Conservation (phyloP, 2,888 invertebrate species). For the Palloptera scutellata region DNA sequence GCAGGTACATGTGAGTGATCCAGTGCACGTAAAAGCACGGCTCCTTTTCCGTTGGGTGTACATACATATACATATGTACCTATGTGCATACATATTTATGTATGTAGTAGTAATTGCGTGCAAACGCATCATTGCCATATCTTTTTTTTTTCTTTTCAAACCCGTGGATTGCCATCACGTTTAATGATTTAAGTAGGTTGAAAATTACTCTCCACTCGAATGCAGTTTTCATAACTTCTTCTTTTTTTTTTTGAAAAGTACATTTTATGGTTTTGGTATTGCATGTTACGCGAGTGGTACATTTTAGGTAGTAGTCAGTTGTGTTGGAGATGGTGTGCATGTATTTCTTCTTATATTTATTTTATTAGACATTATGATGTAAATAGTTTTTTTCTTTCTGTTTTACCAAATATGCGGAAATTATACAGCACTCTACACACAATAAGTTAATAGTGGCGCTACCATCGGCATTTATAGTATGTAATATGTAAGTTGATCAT, state of each 20-base stretch:
- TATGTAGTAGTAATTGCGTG: constrained; percentile 31
- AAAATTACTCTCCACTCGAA: too few species aligned
- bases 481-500: too few species aligned
- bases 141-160: constrained; percentile 30
- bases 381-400: constrained; percentile 20
- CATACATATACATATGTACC: too few species aligned
- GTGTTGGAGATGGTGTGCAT: too few species aligned
- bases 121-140: constrained; percentile 40
- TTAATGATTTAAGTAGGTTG: constrained; percentile 15
- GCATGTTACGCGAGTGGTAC: constrained; percentile 24
- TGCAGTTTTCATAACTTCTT: too few species aligned
- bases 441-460: constrained; percentile 18
- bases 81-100: too few species aligned
- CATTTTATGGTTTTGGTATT: constrained; percentile 25
- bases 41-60: too few species aligned
- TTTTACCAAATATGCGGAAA: constrained; percentile 37
- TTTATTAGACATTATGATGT: not conserved
- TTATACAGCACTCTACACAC: constrained; percentile 14
- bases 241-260: not conserved
- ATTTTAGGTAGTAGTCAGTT: not conserved
- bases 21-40: too few species aligned
- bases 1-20: too few species aligned
- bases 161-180: constrained; percentile 29
- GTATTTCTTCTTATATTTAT: too few species aligned
- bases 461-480: too few species aligned